Percentiles rank a stretch among this genome's conserved stretches.
Evolutionary conservation across 2,113 vertebrate species (phyloP).

Genomic region (Leptosomus discolor): DNA sequence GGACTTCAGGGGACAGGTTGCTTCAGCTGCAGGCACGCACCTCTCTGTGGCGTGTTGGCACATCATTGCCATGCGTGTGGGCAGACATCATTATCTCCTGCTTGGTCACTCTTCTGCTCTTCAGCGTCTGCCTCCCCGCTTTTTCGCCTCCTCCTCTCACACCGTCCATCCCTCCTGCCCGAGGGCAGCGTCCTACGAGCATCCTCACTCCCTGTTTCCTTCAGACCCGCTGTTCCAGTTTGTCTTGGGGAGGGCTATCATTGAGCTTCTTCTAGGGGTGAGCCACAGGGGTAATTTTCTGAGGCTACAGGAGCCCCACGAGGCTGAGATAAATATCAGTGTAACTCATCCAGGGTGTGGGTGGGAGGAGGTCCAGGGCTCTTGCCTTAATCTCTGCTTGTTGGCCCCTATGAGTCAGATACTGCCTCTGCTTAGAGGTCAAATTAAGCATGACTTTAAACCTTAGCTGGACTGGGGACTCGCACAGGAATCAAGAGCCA

Average conservation of each 20-base stretch:
- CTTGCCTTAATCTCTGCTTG: neutral
- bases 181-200: neutral
- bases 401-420: constrained; percentile 31
- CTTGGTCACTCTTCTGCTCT: too few relatives aligned
- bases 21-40: neutral
- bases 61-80: accelerated
- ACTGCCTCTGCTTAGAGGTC: neutral
- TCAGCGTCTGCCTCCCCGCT: neutral
- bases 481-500: neutral
- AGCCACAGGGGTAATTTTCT: neutral
- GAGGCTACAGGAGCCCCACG: neutral
- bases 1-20: neutral
- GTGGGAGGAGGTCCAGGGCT: constrained; percentile 16
- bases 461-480: neutral
- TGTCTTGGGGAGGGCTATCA: neutral
- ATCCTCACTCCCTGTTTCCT: neutral
- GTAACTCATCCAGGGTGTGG: constrained; percentile 16
- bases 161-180: neutral
- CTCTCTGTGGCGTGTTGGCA: accelerated
- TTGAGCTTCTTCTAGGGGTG: neutral
- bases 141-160: neutral
- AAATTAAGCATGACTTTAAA: neutral
- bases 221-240: neutral
- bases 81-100: neutral
- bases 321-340: neutral